Conservation (phyloP, 1,140 invertebrate species). For the Eumaeus atala region DNA sequence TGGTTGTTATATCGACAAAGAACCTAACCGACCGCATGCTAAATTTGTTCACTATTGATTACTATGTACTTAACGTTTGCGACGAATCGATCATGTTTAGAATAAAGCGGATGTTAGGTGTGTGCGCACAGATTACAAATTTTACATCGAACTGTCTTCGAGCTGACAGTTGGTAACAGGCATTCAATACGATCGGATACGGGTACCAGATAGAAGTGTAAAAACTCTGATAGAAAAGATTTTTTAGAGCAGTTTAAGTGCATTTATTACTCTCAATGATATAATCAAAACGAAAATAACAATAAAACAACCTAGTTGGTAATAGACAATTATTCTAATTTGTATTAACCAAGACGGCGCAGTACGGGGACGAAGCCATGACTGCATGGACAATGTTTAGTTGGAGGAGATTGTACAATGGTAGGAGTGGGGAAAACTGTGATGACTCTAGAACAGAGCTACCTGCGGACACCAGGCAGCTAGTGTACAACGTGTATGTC, state of each 20-base stretch:
- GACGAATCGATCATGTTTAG: constrained; percentile 52
- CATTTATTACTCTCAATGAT: too few species aligned
- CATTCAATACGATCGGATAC: constrained; percentile 42
- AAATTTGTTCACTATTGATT: constrained; percentile 34
- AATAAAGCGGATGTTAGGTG: constrained; percentile 54
- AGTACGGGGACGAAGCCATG: constrained; percentile 67
- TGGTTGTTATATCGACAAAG: constrained; percentile 21
- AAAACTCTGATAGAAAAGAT: too few species aligned
- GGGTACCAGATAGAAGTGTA: too few species aligned
- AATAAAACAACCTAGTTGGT: neutral
- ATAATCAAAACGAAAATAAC: too few species aligned
- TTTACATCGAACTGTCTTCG: constrained; percentile 29
- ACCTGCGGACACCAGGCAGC: constrained; percentile 59
- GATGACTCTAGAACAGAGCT: constrained; percentile 50
- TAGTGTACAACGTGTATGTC: constrained; percentile 65
- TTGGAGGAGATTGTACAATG: constrained; percentile 61
- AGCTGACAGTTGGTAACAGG: constrained; percentile 40
- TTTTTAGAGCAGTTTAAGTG: too few species aligned
- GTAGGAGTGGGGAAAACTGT: constrained; percentile 31
- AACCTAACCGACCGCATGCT: constrained; percentile 34
- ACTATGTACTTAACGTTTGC: constrained; percentile 26
- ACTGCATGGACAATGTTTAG: constrained; percentile 71
- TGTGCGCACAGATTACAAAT: constrained; percentile 54
- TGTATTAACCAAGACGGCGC: constrained; percentile 49
- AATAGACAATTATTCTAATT: neutral